Evolutionary conservation across 2,797 vertebrate genomes (phyloP).

Genomic region (Pampus argenteus): DNA sequence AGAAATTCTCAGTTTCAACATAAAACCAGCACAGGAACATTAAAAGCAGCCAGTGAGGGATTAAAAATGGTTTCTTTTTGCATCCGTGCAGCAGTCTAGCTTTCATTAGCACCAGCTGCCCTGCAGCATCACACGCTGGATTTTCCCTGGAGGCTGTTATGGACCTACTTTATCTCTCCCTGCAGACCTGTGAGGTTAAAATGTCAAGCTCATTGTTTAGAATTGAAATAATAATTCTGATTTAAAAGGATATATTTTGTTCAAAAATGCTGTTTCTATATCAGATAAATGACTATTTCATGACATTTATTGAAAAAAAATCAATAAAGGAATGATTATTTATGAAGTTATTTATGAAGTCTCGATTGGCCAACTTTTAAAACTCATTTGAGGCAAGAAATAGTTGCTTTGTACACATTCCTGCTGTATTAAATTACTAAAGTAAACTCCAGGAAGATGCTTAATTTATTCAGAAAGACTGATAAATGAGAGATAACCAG

Average conservation of each 20-base stretch:
- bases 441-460: too few relatives aligned
- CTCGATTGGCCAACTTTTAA: too few relatives aligned
- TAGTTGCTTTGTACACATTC: too few relatives aligned
- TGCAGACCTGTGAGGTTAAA: constrained; percentile 60
- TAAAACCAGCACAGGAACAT: neutral
- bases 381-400: too few relatives aligned
- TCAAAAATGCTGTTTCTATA: neutral
- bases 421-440: too few relatives aligned
- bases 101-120: constrained; percentile 54
- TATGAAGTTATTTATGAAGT: neutral
- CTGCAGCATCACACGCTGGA: constrained; percentile 27
- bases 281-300: neutral
- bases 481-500: too few relatives aligned
- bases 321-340: neutral
- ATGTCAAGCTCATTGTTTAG: neutral
- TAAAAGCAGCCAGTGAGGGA: constrained; percentile 14
- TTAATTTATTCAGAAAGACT: too few relatives aligned
- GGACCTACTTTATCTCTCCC: constrained; percentile 47
- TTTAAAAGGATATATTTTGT: neutral
- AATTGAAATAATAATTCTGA: neutral
- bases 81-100: constrained; percentile 19
- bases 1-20: neutral
- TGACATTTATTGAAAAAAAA: neutral
- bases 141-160: constrained; percentile 33
- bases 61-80: constrained; percentile 45